Evolutionary conservation across 2,797 vertebrate species (phyloP).

Genomic region (Phalanger gymnotis): DNA sequence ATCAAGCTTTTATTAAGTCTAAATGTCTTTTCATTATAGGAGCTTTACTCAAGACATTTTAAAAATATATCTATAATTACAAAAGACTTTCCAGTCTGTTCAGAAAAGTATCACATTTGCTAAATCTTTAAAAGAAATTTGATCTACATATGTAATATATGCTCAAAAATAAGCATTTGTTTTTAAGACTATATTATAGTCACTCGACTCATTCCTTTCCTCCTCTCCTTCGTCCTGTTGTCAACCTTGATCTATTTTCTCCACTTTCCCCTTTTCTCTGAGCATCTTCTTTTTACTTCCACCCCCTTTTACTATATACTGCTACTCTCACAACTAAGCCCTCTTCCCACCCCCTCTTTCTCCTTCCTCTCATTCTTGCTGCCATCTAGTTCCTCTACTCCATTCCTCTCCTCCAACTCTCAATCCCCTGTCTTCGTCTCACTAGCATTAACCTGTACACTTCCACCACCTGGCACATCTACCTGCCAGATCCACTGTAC

Average conservation of each 20-base stretch:
- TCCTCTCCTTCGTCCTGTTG: neutral
- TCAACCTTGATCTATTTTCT: neutral
- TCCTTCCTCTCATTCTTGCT: neutral
- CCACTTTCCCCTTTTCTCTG: neutral
- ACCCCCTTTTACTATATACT: neutral
- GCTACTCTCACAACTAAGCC: neutral
- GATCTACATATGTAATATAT: neutral
- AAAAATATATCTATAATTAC: constrained; percentile 13
- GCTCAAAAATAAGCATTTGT: neutral
- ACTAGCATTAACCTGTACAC: neutral
- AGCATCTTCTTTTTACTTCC: neutral
- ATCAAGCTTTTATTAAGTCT: neutral
- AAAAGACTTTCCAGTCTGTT: neutral
- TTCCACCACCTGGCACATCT: neutral
- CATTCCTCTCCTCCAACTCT: neutral
- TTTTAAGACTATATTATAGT: neutral
- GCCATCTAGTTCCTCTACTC: no score
- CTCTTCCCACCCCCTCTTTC: neutral
- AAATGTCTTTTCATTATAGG: constrained; percentile 14
- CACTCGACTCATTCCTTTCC: neutral
- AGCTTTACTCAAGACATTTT: neutral
- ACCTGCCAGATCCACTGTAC: neutral
- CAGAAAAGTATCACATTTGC: neutral
- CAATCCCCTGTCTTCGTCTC: neutral
- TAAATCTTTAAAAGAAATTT: neutral